Evolutionary conservation across 2,797 vertebrate genomes (phyloP).

Genomic region (Rhadinocentrus ornatus): DNA sequence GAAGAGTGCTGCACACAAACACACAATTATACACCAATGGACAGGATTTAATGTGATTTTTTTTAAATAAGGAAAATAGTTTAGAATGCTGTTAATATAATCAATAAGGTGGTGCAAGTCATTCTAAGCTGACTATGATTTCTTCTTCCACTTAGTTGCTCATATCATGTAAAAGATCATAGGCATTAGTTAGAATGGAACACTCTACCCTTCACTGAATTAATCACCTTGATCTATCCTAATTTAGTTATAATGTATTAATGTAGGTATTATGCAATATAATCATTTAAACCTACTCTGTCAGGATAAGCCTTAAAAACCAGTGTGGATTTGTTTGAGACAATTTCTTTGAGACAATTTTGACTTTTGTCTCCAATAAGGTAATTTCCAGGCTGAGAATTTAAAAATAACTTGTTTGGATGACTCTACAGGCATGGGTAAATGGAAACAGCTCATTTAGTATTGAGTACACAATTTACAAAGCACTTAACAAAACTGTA

Average conservation of each 20-base stretch:
- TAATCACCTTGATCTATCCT: not conserved
- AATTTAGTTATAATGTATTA: not conserved
- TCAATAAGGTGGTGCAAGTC: conserved; percentile 26
- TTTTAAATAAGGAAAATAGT: not conserved
- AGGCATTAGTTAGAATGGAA: not conserved
- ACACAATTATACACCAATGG: conserved; percentile 10
- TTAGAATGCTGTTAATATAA: conserved; percentile 39
- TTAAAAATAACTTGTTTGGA: conserved; percentile 80
- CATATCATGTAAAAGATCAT: not conserved
- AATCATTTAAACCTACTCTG: not conserved
- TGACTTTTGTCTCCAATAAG: conserved; percentile 52
- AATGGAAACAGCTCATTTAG: conserved; percentile 78
- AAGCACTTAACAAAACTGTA: conserved; percentile 81
- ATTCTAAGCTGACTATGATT: not conserved
- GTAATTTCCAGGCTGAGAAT: conserved; percentile 58
- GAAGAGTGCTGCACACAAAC: conserved; percentile 6
- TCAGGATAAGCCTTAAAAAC: conserved; percentile 13
- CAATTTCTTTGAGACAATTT: conserved; percentile 21
- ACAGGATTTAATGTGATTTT: conserved; percentile 24
- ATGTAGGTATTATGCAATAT: not conserved
- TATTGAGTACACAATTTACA: conserved; percentile 76
- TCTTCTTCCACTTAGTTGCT: not conserved
- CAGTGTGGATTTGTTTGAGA: conserved; percentile 4
- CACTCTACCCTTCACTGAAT: not conserved
- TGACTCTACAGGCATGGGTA: conserved; percentile 61